Base-by-base conservation (phyloP, 2,113 vertebrate genomes). In the Corythornis madagascariensis region DNA sequence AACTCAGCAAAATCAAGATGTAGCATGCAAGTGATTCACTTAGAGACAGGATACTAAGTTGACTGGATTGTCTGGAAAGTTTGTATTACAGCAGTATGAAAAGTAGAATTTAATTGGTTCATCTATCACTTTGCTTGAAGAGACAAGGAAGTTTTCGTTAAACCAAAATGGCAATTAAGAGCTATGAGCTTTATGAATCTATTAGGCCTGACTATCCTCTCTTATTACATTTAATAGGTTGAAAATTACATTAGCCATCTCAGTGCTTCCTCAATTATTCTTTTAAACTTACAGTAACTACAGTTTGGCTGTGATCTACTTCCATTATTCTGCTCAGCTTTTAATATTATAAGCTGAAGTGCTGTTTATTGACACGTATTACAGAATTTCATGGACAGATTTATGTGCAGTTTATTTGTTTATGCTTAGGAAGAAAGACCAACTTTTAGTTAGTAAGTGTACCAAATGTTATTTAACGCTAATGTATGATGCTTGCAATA, bases 141-240 rank as follows among this genome's bases (percentile, higher is more conserved):
- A 91, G 59, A 71, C 29, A 43, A 56, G 38, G 33, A 89, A 89
- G 24, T 74, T 93, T 86, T 86, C 38, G 50, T 89, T 83, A 77
- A 93, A 91, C 66, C 17, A 35, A 77, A 89, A 18, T 0, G 6
- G 50, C 84, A 92, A 89, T 94, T 93, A 89, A 35, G 74, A 83
- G 50, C 61, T 33, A 47, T 0, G 10, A 91, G 63, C 66, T 89
- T 90, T 79, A 47, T 74, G 50, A 89, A 87, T 73, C 40, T 83
- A 60, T 33, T 47, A 48, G 45, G 31, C 59, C 42, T 81, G 45
- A 33, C 70, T 88, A 5, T 77, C 45, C 16, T 50, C 48, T 74
- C 31, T 76, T 83, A 76, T n/a, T 94, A 28, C 22, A 25, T 77
- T 80, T 96, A 96, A 95, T 95, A 83, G 69, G 21, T 74, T 94